These are phyloP conservation scores for Fopius arisanus DNA, from an alignment of 1,140 invertebrate genomes.

Conservation along the genomic window DNA sequence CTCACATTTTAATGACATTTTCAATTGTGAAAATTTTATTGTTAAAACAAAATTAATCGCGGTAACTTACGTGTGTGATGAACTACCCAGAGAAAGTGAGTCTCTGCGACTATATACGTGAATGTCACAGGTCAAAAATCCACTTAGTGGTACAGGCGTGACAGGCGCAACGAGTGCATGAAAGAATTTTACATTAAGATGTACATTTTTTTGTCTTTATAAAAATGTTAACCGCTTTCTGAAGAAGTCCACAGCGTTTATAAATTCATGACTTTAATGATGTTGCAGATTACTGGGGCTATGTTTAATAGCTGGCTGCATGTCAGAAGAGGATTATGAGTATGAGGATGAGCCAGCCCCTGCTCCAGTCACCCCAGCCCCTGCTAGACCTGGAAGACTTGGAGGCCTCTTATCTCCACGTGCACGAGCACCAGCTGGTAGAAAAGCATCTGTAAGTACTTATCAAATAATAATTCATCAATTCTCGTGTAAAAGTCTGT, in stretches of 20 bases:
- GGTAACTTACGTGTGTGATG: neutral
- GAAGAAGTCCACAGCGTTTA: neutral
- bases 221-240: neutral
- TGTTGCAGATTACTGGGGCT: conserved; percentile 47
- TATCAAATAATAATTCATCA: too few relatives aligned
- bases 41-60: neutral
- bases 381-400: conserved; percentile 40
- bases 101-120: conserved; percentile 42
- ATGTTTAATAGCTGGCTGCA: conserved; percentile 43
- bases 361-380: conserved; percentile 44
- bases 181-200: conserved; percentile 2
- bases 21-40: neutral
- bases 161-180: neutral
- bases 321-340: conserved; percentile 50
- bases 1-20: too few relatives aligned
- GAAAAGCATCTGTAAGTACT: conserved; percentile 39
- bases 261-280: neutral
- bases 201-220: neutral
- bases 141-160: conserved; percentile 23
- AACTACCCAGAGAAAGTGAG: conserved; percentile 52
- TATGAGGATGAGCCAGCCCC: conserved; percentile 46
- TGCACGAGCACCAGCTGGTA: conserved; percentile 39
- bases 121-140: conserved; percentile 57
- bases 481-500: too few relatives aligned
- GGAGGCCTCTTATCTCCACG: conserved; percentile 47